A percentile compares a stretch with the other conserved stretches of the same genome.
phyloP scores from a whole-genome alignment of 2,888 invertebrate species.

The Drosophila borborema region DNA sequence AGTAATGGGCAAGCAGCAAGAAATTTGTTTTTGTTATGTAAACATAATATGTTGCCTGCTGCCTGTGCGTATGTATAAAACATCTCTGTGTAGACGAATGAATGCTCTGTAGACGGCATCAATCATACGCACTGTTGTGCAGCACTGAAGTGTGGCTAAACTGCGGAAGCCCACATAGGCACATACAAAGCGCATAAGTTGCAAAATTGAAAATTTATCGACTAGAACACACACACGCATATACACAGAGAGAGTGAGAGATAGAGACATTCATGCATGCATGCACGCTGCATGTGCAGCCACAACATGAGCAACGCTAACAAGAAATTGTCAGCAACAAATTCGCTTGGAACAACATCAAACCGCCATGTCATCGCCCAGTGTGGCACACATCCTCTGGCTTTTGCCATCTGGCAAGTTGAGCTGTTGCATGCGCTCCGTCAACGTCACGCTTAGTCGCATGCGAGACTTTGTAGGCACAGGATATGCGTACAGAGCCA shows the following conservation, averaged over 20 bases:
- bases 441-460: constrained; percentile 78
- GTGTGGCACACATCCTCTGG: constrained; percentile 12
- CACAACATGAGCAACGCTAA: constrained; percentile 67
- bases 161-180: constrained; percentile 62
- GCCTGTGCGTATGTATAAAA: background rate
- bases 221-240: constrained; percentile 55
- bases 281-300: constrained; percentile 28
- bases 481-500: constrained; percentile 45
- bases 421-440: constrained; percentile 76
- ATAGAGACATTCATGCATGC: constrained; percentile 13
- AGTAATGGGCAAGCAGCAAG: constrained; percentile 12
- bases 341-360: constrained; percentile 46
- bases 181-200: constrained; percentile 33
- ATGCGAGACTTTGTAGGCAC: constrained; percentile 72
- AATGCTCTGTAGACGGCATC: constrained; percentile 66
- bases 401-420: constrained; percentile 46
- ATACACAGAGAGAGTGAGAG: background rate
- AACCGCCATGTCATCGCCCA: constrained; percentile 56
- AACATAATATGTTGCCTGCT: constrained; percentile 64
- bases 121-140: constrained; percentile 75
- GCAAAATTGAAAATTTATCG: constrained; percentile 79
- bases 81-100: constrained; percentile 2
- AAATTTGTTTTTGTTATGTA: constrained; percentile 53
- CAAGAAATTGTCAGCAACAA: constrained; percentile 78
- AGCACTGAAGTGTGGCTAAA: constrained; percentile 72